Base-by-base conservation (phyloP, 2,797 vertebrate species). In the Clamator glandarius region DNA sequence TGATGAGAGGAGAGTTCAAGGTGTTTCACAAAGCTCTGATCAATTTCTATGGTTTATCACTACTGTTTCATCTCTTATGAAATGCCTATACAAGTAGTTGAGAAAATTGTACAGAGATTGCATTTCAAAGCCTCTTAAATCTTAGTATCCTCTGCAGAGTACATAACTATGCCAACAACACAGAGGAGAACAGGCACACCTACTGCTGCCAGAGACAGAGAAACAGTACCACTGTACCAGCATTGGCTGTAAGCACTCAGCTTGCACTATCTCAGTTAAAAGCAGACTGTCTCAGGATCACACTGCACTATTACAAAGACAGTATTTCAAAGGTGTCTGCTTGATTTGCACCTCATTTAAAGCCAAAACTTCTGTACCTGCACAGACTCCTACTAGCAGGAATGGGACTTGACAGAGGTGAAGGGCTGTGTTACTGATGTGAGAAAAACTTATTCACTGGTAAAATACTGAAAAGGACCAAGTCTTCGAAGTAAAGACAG, bases 121-220 rank as follows among this genome's bases (percentile, higher is more conserved):
- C 4, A 69, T 39, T 33, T 28, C 75, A 9, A 93, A 62, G 44
- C 41, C 48, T 84, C 55, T 39, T 50, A 75, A 70, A 16, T 31
- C 62, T 16, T 15, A 29, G 9, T 16, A 44, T 31, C 8, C 26
- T 58, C 36, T 50, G 46, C 26, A 42, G 6, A 59, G 15, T 39
- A 57, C 8, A 1, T 2, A 5, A 66, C 31, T 24, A 14, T 9
- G 14, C 31, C 4, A 1, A 52, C 8, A 33, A 0, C 61, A 83
- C 25, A 57, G 18, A 35, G 28, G 26, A n/a, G 8, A 52, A 25
- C 0, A 41, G 7, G 23, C 41, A 78, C 28, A 44, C 6, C 19
- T 66, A 66, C 42, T 1, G 1, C 2, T 8, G 35, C 35, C 28
- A 86, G 17, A 4, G 31, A 76, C 50, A 6, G 3, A 73, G 8